A percentile compares a stretch with the other conserved stretches of the same genome.
phyloP scores from a whole-genome alignment of 37 sponge, comb jelly and placozoan species.

The Theonella swinhoei region DNA sequence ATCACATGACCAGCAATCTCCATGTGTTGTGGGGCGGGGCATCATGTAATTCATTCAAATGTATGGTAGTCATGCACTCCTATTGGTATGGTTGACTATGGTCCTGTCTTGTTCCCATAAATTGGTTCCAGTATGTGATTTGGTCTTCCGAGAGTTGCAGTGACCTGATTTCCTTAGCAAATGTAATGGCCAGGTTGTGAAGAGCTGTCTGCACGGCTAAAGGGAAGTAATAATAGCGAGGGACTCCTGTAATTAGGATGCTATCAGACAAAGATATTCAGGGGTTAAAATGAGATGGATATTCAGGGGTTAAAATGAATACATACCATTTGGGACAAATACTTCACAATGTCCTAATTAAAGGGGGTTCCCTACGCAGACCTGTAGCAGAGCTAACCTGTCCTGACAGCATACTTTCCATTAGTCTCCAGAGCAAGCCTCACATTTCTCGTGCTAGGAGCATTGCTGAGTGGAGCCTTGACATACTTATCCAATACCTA shows the following conservation, averaged over 20 bases:
- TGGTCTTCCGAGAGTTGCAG: constrained; percentile 23
- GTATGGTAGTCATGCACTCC: too few species aligned
- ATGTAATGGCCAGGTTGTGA: constrained; percentile 28
- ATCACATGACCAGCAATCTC: too few species aligned
- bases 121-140: constrained; percentile 19
- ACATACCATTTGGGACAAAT: too few species aligned
- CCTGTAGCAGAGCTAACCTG: constrained; percentile 16
- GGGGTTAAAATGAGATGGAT: too few species aligned
- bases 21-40: too few species aligned
- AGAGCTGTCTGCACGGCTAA: constrained; percentile 40
- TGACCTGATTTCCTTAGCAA: constrained; percentile 35
- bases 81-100: background rate
- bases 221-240: background rate
- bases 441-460: constrained; percentile 40
- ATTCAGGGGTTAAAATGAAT: too few species aligned
- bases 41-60: too few species aligned
- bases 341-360: too few species aligned
- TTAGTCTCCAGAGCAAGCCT: constrained; percentile 47
- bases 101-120: constrained; percentile 3
- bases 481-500: constrained; percentile 59
- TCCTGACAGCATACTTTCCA: constrained; percentile 61
- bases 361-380: background rate
- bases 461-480: constrained; percentile 44
- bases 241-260: background rate
- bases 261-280: too few species aligned